Conservation (phyloP, 2,113 vertebrate genomes). For the Mandrillus leucophaeus region DNA sequence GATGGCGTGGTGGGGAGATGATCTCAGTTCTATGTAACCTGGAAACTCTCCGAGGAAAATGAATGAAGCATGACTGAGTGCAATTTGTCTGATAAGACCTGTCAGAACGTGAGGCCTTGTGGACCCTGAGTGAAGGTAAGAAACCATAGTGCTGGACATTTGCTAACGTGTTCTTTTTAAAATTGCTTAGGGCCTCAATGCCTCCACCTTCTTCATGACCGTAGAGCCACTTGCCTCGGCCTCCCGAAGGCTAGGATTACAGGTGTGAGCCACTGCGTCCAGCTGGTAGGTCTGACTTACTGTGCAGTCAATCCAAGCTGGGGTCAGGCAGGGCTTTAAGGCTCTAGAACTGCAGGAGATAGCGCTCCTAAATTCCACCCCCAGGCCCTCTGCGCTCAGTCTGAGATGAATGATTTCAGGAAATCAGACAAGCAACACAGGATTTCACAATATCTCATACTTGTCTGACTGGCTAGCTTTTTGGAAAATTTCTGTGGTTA, state of each 20-base stretch:
- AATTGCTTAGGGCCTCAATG: not conserved
- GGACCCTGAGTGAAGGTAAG: not conserved
- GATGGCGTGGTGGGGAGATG: not conserved
- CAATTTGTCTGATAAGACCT: not conserved
- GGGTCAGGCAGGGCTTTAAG: not conserved
- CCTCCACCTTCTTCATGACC: not conserved
- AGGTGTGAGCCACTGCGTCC: too few relatives aligned
- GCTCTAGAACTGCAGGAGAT: not conserved
- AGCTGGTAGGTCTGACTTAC: not conserved
- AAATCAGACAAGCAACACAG: not conserved
- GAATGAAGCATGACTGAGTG: not conserved
- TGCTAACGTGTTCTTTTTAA: not conserved
- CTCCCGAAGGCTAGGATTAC: too few relatives aligned
- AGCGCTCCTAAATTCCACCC: not conserved
- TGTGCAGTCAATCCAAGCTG: not conserved
- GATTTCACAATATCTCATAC: not conserved
- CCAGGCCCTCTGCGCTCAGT: not conserved
- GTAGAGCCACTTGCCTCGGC: not conserved
- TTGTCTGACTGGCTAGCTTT: not conserved
- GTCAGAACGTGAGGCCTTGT: not conserved
- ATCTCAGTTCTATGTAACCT: not conserved
- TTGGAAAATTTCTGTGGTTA: slow-evolving; percentile 34
- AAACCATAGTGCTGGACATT: not conserved
- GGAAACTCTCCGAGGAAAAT: not conserved
- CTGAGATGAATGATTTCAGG: not conserved